Evolutionary conservation across 2,888 invertebrate genomes (phyloP), one percentile per base, ranked within the genome.

Genomic region (Andricus quercusramuli): DNA sequence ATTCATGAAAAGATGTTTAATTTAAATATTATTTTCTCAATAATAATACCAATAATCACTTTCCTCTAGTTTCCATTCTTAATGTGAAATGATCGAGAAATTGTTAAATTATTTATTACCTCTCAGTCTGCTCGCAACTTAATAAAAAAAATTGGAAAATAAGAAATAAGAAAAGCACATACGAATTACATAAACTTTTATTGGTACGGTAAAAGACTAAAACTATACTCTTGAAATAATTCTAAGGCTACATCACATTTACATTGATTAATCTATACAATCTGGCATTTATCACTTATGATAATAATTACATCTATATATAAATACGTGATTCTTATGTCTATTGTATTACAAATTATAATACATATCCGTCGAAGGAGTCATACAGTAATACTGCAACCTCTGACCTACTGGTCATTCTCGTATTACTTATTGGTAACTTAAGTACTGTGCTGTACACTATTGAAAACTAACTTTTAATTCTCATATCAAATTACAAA

Each of bases 311-410:
- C 5, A 15, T 25, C 68, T 68, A 68, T 25, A 68, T 25, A 68
- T 25, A 47, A 68, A 68, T 44, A 68, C 25, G 25, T 62, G 15
- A 22, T 67, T 67, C 67, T n/a, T 22, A 67, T 6, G 62, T 25
- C 15, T 62, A 62, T 25, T 0, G 62, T 25, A 67, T 25, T 47
- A 51, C 25, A 68, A 44, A 47, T 51, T 51, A 29, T 51, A 70
- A 70, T 51, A 51, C 51, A 70, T n/a, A 41, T 37, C n/a, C 15
- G 44, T 41, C n/a, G 37, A 74, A 62, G 25, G 25, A 25, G 68
- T 68, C 47, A 47, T 74, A 74, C 74, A 74, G 74, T 74, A 74
- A 74, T 74, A 74, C 74, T 74, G 74, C 32, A 56, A 74, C 37
- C 20, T 51, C 32, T 74, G 74, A 74, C 70, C 70, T 32, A 32